Percentiles rank a stretch among this genome's conserved stretches.
phyloP scores from a whole-genome alignment of 2,113 vertebrate species.

The Danionella cerebrum region DNA sequence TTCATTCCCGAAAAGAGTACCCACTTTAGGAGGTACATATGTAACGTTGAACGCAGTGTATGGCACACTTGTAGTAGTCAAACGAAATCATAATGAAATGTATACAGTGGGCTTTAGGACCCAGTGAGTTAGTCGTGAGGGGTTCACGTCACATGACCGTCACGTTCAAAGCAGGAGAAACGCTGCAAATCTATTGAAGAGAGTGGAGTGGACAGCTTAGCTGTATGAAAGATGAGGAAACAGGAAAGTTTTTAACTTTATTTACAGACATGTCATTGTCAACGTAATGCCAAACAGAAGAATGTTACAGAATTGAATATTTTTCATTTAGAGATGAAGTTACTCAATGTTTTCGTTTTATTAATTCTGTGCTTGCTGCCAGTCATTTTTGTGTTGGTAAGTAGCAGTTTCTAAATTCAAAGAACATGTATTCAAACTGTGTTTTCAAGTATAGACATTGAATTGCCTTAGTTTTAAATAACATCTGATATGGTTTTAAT shows the following conservation, averaged over 20 bases:
- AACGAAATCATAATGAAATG: too few species aligned
- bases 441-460: too few species aligned
- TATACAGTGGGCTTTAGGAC: constrained; percentile 57
- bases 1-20: too few species aligned
- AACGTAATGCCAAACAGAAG: not conserved
- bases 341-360: not conserved
- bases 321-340: constrained; percentile 7
- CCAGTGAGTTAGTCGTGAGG: too few species aligned
- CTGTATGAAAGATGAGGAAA: not conserved
- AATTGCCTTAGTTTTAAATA: too few species aligned
- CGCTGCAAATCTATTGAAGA: not conserved
- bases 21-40: too few species aligned
- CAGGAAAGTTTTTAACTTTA: not conserved
- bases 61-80: too few species aligned
- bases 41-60: too few species aligned
- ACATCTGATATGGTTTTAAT: too few species aligned
- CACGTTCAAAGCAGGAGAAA: not conserved
- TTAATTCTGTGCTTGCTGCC: not conserved
- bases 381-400: not conserved
- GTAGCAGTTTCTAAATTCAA: not conserved
- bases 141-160: constrained; percentile 59
- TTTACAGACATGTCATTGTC: not conserved
- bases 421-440: too few species aligned
- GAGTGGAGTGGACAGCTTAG: not conserved
- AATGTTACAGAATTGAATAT: not conserved